Conservation (phyloP, 2,113 vertebrate species). For the Oryzias celebensis region DNA sequence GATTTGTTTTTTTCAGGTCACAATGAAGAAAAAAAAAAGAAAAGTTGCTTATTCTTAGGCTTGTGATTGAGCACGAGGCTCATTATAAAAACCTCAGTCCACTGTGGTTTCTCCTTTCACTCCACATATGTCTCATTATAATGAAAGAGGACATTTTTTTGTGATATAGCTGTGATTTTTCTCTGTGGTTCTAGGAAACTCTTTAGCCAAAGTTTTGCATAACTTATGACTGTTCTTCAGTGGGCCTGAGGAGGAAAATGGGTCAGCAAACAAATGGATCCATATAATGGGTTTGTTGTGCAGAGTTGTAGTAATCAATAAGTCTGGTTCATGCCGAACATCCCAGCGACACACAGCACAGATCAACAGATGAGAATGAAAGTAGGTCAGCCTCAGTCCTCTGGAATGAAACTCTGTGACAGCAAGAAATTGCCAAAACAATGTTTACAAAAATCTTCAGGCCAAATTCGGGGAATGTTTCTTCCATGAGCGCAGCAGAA, state of each 20-base stretch:
- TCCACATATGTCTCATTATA: slow-evolving; percentile 35
- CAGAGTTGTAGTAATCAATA: slow-evolving; percentile 60
- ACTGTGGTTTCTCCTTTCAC: slow-evolving; percentile 35
- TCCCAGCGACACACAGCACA: slow-evolving; percentile 27
- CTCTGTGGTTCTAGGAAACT: not conserved
- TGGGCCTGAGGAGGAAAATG: slow-evolving; percentile 28
- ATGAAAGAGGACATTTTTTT: slow-evolving; percentile 33
- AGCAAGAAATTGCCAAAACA: slow-evolving; percentile 14
- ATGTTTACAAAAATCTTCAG: slow-evolving; percentile 19
- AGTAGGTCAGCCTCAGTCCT: slow-evolving; percentile 53
- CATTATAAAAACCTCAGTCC: slow-evolving; percentile 29
- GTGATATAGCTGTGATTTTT: not conserved
- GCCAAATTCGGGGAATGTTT: slow-evolving; percentile 1
- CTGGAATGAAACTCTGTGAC: slow-evolving; percentile 16
- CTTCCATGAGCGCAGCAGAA: slow-evolving; percentile 8
- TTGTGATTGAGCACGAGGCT: slow-evolving; percentile 15
- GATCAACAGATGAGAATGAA: slow-evolving; percentile 43
- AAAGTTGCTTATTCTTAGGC: slow-evolving; percentile 15
- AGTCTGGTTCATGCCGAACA: slow-evolving; percentile 36
- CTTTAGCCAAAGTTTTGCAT: not conserved
- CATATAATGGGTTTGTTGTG: slow-evolving; percentile 46
- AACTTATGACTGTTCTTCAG: slow-evolving; percentile 17
- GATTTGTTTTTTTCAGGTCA: not conserved
- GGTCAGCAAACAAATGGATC: slow-evolving; percentile 63
- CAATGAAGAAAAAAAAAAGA: not conserved